Evolutionary conservation across 2,797 vertebrate genomes (phyloP).

Genomic region (Leuciscus waleckii): DNA sequence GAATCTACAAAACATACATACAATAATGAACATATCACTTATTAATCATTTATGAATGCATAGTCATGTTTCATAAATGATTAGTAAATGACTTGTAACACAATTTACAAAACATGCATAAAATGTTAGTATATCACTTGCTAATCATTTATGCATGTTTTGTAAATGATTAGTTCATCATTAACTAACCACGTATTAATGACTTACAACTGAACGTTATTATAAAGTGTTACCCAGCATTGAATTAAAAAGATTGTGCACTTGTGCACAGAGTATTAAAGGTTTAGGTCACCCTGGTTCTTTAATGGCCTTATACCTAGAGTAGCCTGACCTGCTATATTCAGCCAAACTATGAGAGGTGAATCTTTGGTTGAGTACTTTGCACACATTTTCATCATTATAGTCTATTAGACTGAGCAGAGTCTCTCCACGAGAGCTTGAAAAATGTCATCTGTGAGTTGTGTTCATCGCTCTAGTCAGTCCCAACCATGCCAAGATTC

Average conservation of each 20-base stretch:
- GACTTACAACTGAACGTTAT: no score
- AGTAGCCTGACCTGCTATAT: conserved; percentile 2
- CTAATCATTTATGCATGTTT: no score
- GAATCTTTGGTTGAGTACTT: conserved; percentile 15
- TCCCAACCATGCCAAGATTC: conserved; percentile 19
- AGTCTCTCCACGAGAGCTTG: background rate
- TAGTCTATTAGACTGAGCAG: conserved; percentile 32
- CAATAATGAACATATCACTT: no score
- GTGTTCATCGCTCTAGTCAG: conserved; percentile 17
- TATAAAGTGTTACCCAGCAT: background rate
- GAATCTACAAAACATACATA: no score
- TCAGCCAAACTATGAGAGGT: conserved; percentile 17
- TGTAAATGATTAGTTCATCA: no score
- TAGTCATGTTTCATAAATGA: no score
- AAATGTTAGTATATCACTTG: no score
- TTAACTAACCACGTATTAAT: no score
- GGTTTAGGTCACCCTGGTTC: background rate
- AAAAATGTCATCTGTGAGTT: conserved; percentile 17
- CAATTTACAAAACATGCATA: no score
- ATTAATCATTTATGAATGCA: no score
- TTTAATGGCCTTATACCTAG: background rate
- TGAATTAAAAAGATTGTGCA: background rate
- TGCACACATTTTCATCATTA: conserved; percentile 32
- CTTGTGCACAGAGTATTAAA: background rate
- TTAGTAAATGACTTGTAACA: no score